Conservation (phyloP, 2,797 vertebrate species). For the Pogonophryne albipinna region DNA sequence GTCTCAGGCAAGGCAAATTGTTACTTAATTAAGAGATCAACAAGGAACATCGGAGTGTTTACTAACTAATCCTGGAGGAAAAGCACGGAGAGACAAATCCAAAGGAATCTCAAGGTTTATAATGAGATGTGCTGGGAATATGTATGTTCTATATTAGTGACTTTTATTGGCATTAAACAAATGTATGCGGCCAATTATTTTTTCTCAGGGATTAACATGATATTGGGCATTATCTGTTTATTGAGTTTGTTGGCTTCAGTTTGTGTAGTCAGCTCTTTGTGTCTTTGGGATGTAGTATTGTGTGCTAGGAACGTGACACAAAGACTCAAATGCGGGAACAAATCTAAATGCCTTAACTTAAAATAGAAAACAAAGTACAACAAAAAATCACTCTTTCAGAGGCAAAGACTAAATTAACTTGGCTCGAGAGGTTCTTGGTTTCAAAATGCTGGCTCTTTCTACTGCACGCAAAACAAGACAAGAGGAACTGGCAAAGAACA, state of each 20-base stretch:
- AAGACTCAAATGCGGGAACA: too few relatives aligned
- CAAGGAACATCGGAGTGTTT: conserved; percentile 13
- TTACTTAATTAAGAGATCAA: conserved; percentile 41
- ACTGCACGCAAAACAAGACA: too few relatives aligned
- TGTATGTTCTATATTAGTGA: conserved; percentile 1
- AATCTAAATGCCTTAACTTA: too few relatives aligned
- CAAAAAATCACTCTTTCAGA: too few relatives aligned
- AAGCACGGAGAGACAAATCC: conserved; percentile 15
- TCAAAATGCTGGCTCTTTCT: too few relatives aligned
- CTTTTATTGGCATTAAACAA: background rate
- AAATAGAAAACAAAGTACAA: too few relatives aligned
- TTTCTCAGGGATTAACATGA: background rate
- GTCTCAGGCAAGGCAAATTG: background rate
- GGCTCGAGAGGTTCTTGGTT: too few relatives aligned
- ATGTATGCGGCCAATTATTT: background rate
- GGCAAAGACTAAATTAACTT: too few relatives aligned
- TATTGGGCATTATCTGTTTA: background rate
- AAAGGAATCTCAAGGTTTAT: conserved; percentile 16
- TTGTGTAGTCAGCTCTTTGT: background rate
- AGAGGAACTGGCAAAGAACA: too few relatives aligned
- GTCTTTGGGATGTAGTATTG: background rate
- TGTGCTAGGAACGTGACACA: too few relatives aligned
- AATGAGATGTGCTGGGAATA: conserved; percentile 28
- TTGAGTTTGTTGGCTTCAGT: background rate
- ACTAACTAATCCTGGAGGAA: conserved; percentile 10